Percentiles rank a stretch among this genome's conserved stretches.
Evolutionary conservation across 2,888 invertebrate species (phyloP).

Genomic region (Callimorpha dominula): DNA sequence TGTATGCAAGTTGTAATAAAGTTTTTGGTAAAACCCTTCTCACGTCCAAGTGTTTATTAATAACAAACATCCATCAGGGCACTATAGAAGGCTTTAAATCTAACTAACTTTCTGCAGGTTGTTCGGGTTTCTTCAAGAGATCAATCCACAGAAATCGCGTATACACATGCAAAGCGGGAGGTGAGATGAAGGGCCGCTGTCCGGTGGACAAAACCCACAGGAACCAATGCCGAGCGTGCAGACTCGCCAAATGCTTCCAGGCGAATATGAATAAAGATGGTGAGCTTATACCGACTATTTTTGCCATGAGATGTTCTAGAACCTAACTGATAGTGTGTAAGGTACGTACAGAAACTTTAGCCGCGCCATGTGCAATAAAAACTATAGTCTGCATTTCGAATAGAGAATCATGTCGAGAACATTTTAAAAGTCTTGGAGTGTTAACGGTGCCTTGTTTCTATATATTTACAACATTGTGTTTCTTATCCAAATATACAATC

Average conservation of each 20-base stretch:
- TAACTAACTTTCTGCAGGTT: slow-evolving; percentile 86
- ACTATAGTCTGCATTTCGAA: too few species aligned
- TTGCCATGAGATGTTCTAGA: neutral
- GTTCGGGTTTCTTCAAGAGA: slow-evolving; percentile 98
- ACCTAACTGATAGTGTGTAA: neutral
- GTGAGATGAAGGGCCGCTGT: slow-evolving; percentile 96
- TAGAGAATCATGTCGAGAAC: too few species aligned
- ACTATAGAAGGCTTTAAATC: neutral
- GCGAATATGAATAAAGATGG: slow-evolving; percentile 99
- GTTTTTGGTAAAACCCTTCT: neutral
- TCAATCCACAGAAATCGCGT: slow-evolving; percentile 98
- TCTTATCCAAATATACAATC: too few species aligned
- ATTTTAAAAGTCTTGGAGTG: too few species aligned
- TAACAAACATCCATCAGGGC: neutral
- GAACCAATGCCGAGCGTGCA: slow-evolving; percentile 98
- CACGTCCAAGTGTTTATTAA: neutral
- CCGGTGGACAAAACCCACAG: slow-evolving; percentile 98
- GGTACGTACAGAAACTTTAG: too few species aligned
- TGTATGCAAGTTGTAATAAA: too few species aligned
- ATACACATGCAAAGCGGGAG: slow-evolving; percentile 98
- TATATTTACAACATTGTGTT: too few species aligned
- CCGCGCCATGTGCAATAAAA: too few species aligned
- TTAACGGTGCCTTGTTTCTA: too few species aligned
- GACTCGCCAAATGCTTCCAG: slow-evolving; percentile 97
- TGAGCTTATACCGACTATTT: slow-evolving; percentile 82